Percentiles rank a stretch among this genome's conserved stretches.
phyloP scores from a whole-genome alignment of 2,113 vertebrate species.

The Origma solitaria region DNA sequence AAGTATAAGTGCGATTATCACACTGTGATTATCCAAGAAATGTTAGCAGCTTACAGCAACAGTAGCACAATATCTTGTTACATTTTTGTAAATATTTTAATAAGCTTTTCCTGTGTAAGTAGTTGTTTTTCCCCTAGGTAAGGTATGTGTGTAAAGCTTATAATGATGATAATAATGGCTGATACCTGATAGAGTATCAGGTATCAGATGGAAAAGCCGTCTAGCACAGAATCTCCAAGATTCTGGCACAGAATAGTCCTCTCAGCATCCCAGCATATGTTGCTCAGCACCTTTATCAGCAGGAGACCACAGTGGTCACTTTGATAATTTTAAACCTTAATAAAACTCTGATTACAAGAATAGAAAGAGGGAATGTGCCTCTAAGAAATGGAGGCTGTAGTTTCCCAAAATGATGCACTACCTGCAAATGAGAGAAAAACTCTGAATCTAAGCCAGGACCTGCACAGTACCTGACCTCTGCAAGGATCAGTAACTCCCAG shows the following conservation, averaged over 20 bases:
- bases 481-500: neutral
- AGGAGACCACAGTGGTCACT: neutral
- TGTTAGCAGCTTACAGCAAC: neutral
- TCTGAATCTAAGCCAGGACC: neutral
- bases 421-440: neutral
- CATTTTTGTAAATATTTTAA: neutral
- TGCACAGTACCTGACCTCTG: fast-evolving
- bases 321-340: neutral
- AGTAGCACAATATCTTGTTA: neutral
- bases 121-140: neutral
- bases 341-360: neutral
- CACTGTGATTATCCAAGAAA: neutral
- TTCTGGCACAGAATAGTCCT: neutral
- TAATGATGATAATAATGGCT: neutral
- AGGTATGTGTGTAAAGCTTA: neutral
- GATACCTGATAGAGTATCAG: neutral
- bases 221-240: neutral
- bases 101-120: neutral
- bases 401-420: neutral
- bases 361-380: neutral
- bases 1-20: neutral
- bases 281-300: neutral
- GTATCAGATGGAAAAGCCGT: neutral
- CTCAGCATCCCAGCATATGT: neutral
- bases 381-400: neutral